A percentile compares a stretch with the other conserved stretches of the same genome.
phyloP scores from a whole-genome alignment of 2,113 vertebrate genomes.

The Heptranchias perlo region DNA sequence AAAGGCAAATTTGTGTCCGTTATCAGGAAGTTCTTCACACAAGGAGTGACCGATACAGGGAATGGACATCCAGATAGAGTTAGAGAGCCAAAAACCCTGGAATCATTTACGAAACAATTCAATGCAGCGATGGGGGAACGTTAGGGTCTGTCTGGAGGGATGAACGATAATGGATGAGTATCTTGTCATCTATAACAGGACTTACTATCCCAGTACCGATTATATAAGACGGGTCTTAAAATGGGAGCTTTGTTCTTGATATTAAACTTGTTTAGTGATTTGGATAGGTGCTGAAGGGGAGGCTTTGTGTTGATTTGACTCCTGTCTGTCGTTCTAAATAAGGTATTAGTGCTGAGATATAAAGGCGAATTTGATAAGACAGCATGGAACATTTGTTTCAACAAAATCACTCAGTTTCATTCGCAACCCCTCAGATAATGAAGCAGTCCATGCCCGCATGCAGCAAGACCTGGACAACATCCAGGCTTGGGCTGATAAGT shows the following conservation, averaged over 20 bases:
- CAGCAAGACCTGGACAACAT: too few species aligned
- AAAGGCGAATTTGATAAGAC: neutral
- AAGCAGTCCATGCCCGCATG: too few species aligned
- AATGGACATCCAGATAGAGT: neutral
- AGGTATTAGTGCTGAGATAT: neutral
- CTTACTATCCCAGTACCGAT: neutral
- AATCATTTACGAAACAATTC: neutral
- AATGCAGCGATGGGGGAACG: neutral
- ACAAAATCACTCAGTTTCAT: too few species aligned
- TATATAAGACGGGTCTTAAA: neutral
- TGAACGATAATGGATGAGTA: neutral
- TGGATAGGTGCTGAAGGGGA: neutral
- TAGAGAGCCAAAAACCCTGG: neutral
- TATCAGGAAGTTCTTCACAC: too few species aligned
- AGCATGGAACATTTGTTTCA: neutral
- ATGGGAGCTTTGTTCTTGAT: neutral
- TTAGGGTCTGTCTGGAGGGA: too few species aligned
- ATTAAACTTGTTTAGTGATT: neutral
- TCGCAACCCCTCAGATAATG: too few species aligned
- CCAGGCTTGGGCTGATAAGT: too few species aligned
- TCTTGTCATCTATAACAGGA: neutral
- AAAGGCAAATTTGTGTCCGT: neutral
- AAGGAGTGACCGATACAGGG: neutral
- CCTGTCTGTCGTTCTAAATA: neutral
- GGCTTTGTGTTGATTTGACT: neutral